phyloP scores from a whole-genome alignment of 2,888 invertebrate species.

The Idaea aversata region DNA sequence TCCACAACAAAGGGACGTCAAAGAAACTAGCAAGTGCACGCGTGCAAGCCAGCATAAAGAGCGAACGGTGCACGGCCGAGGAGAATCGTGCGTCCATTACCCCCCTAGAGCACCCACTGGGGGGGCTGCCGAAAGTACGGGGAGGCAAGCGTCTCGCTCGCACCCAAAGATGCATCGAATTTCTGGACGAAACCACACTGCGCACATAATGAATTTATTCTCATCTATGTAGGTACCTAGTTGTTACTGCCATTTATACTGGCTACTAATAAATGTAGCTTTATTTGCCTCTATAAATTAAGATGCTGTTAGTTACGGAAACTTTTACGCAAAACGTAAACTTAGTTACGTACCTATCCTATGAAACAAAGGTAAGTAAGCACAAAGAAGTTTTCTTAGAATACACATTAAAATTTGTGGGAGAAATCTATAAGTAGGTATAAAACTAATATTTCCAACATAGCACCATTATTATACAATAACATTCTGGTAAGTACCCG shows the following conservation, averaged over 20 bases:
- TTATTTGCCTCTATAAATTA: neutral
- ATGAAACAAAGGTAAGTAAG: neutral
- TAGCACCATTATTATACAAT: neutral
- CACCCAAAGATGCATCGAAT: slow-evolving; percentile 75
- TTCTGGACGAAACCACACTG: slow-evolving; percentile 75
- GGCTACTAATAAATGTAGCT: neutral
- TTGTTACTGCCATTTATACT: neutral
- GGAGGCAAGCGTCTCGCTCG: slow-evolving; percentile 63
- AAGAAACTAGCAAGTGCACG: slow-evolving; percentile 78
- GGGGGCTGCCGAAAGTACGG: slow-evolving; percentile 59
- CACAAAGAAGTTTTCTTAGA: neutral
- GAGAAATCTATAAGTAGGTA: neutral
- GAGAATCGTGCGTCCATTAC: slow-evolving; percentile 78
- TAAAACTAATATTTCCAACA: neutral
- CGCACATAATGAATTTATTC: slow-evolving; percentile 67
- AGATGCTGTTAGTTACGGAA: neutral
- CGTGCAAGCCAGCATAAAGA: slow-evolving; percentile 74
- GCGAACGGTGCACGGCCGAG: slow-evolving; percentile 66
- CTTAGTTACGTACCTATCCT: neutral
- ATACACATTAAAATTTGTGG: neutral
- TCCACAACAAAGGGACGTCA: slow-evolving; percentile 74
- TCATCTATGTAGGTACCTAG: slow-evolving; percentile 16
- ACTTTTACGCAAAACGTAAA: neutral
- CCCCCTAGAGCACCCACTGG: slow-evolving; percentile 42
- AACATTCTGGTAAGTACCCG: neutral